phyloP scores from a whole-genome alignment of 2,113 vertebrate genomes.

The Elephantulus edwardii region DNA sequence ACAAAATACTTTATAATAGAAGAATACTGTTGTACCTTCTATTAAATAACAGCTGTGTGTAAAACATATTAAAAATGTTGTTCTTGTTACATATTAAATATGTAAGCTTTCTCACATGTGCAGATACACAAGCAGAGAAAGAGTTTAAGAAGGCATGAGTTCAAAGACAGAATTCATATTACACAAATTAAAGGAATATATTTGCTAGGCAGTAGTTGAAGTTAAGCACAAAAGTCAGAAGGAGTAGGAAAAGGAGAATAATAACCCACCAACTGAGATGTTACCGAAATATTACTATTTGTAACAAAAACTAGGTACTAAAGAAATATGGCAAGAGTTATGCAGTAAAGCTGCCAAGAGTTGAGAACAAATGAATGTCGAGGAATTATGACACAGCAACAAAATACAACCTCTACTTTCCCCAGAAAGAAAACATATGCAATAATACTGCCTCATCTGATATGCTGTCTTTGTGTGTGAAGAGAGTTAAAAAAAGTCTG shows the following conservation, averaged over 20 bases:
- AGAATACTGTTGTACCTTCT: too few species aligned
- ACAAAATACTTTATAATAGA: neutral
- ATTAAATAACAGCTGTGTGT: neutral
- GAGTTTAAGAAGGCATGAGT: accelerated
- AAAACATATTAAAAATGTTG: neutral
- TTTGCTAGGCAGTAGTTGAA: neutral
- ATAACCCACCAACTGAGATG: neutral
- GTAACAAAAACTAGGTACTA: neutral
- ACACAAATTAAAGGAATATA: neutral
- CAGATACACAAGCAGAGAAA: accelerated
- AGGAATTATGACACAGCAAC: neutral
- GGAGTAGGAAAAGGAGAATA: neutral
- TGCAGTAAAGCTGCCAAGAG: neutral
- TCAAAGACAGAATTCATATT: neutral
- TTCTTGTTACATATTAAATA: too few species aligned
- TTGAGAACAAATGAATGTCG: neutral
- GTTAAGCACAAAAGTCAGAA: neutral
- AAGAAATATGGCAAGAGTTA: neutral
- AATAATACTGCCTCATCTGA: neutral
- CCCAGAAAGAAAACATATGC: neutral
- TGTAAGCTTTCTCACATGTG: accelerated
- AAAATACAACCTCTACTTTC: neutral
- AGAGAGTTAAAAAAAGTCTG: neutral
- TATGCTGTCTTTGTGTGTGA: neutral
- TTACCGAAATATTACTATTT: neutral